Evolutionary conservation across 2,113 vertebrate genomes (phyloP).

Genomic region (Eurystomus gularis): DNA sequence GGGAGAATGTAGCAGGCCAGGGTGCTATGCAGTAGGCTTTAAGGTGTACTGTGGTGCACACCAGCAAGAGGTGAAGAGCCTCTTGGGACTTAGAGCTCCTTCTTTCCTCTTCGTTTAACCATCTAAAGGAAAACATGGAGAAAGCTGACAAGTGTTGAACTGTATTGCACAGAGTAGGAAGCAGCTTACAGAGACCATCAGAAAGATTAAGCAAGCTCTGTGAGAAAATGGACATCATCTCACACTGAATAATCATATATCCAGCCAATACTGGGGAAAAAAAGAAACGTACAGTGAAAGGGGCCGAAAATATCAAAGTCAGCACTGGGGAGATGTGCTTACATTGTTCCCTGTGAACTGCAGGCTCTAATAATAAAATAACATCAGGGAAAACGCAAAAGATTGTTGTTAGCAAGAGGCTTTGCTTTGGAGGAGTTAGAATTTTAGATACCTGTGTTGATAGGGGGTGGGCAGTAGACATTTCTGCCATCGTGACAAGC

Average conservation of each 20-base stretch:
- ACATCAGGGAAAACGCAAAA: background rate
- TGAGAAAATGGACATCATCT: background rate
- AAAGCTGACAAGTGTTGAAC: background rate
- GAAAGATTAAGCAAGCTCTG: background rate
- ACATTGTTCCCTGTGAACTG: accelerated
- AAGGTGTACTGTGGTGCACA: background rate
- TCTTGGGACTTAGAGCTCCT: background rate
- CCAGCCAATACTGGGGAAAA: background rate
- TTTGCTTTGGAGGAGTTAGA: background rate
- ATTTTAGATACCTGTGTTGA: background rate
- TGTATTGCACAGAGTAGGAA: background rate
- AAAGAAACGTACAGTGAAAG: background rate
- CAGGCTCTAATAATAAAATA: background rate
- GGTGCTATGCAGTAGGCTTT: background rate
- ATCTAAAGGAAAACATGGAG: background rate
- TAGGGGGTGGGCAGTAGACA: accelerated
- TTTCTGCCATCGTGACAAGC: background rate
- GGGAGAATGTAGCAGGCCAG: background rate
- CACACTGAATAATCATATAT: background rate
- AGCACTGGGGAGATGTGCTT: background rate
- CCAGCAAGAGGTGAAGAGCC: background rate
- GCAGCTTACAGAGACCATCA: background rate
- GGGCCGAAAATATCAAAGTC: background rate
- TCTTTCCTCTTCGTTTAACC: background rate
- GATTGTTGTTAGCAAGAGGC: background rate